These are phyloP conservation scores for Synodontis membranacea DNA, from an alignment of 2,113 vertebrate genomes.

Conservation along the genomic window DNA sequence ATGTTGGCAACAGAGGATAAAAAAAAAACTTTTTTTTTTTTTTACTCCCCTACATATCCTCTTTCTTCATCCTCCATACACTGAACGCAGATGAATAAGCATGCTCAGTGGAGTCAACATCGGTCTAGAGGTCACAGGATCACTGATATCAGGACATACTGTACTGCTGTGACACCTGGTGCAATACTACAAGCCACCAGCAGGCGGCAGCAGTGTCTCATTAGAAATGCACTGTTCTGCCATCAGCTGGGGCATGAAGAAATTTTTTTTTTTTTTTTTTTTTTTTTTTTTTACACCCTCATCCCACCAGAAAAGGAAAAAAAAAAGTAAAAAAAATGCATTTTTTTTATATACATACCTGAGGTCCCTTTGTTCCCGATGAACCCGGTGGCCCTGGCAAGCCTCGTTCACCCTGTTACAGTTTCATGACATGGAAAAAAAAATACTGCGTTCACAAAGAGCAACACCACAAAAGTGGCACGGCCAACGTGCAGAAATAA, in stretches of 20 bases:
- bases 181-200: not conserved
- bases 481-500: not conserved
- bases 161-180: not conserved
- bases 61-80: not conserved
- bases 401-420: constrained; percentile 57
- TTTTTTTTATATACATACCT: constrained; percentile 43
- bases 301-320: not conserved
- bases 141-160: not conserved
- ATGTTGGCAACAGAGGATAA: not conserved
- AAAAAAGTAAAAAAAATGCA: no score
- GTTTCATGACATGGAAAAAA: constrained; percentile 4
- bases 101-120: not conserved
- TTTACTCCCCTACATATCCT: no score
- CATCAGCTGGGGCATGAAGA: not conserved
- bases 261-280: no score
- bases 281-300: not conserved
- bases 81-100: not conserved
- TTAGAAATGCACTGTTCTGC: not conserved
- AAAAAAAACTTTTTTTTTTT: no score
- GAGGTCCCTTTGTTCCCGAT: constrained; percentile 50
- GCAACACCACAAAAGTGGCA: no score
- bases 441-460: constrained; percentile 8
- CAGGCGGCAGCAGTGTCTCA: not conserved
- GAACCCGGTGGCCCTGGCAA: constrained; percentile 47
- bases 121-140: not conserved